A percentile compares a stretch with the other conserved stretches of the same genome.
These are phyloP conservation scores for Gymnocheta viridis DNA, from an alignment of 2,888 invertebrate genomes.

Conservation along the genomic window DNA sequence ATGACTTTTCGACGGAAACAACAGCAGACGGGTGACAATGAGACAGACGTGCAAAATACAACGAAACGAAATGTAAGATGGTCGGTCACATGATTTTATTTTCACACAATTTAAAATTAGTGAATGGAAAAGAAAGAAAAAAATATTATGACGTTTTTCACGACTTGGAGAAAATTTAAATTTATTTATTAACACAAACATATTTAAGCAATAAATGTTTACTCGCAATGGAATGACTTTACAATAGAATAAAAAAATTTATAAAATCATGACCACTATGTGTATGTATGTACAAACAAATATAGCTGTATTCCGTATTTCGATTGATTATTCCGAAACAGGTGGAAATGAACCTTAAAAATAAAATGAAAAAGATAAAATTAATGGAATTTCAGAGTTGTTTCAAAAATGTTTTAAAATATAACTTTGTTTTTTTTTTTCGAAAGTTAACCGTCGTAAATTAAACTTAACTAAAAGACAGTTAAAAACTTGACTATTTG, in stretches of 20 bases:
- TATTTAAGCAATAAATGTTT: background rate
- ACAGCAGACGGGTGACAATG: background rate
- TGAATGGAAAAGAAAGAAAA: background rate
- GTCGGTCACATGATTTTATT: conserved; percentile 64
- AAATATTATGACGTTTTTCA: conserved; percentile 54
- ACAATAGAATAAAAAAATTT: background rate
- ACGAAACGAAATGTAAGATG: conserved; percentile 17
- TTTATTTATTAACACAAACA: conserved; percentile 27
- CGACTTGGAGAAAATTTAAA: conserved; percentile 18
- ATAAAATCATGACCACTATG: background rate
- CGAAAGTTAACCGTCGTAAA: too few relatives aligned
- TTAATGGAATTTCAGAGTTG: too few relatives aligned
- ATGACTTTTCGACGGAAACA: background rate
- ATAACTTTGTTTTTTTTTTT: too few relatives aligned
- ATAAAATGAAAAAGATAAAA: too few relatives aligned
- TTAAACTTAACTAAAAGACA: too few relatives aligned
- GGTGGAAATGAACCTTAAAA: too few relatives aligned
- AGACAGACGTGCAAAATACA: background rate
- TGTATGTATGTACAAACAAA: too few relatives aligned
- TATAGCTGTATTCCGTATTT: too few relatives aligned
- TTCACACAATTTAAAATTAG: conserved; percentile 45
- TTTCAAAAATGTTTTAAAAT: too few relatives aligned
- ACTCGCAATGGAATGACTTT: background rate
- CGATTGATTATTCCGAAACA: too few relatives aligned
- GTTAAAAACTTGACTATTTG: too few relatives aligned